phyloP scores from a whole-genome alignment of 2,888 invertebrate species.

The Nebria brevicollis region DNA sequence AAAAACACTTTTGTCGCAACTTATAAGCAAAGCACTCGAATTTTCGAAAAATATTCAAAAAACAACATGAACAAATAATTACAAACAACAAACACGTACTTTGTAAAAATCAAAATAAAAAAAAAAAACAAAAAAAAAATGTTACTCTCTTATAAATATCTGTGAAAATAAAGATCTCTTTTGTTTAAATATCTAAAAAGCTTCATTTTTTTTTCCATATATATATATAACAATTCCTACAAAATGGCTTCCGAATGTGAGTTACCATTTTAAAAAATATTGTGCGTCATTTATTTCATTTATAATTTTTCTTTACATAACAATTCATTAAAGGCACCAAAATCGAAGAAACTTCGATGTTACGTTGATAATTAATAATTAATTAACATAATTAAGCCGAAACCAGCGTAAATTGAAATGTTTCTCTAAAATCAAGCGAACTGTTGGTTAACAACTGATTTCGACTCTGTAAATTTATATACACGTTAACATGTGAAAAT shows the following conservation, averaged over 20 bases:
- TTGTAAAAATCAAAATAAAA: not conserved
- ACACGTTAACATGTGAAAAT: slow-evolving; percentile 3
- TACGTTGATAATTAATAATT: not conserved
- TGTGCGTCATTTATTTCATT: not conserved
- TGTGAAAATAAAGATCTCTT: slow-evolving; percentile 2
- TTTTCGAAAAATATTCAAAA: not conserved
- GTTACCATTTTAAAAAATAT: not conserved
- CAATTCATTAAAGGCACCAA: slow-evolving; percentile 1
- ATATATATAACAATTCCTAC: not conserved
- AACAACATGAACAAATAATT: not conserved
- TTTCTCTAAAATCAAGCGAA: too few relatives aligned
- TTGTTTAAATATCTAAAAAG: not conserved
- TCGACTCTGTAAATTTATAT: not conserved
- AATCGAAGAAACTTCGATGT: not conserved
- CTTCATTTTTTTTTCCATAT: not conserved
- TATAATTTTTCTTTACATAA: not conserved
- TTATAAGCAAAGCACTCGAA: not conserved
- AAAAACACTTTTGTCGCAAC: not conserved
- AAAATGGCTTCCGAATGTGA: not conserved
- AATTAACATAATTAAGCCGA: not conserved
- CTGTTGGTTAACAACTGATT: not conserved
- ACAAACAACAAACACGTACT: not conserved
- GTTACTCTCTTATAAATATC: slow-evolving; percentile 6
- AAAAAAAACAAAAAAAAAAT: not conserved
- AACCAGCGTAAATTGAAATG: not conserved